phyloP scores from a whole-genome alignment of 2,888 invertebrate genomes.

The Gymnocheta viridis region DNA sequence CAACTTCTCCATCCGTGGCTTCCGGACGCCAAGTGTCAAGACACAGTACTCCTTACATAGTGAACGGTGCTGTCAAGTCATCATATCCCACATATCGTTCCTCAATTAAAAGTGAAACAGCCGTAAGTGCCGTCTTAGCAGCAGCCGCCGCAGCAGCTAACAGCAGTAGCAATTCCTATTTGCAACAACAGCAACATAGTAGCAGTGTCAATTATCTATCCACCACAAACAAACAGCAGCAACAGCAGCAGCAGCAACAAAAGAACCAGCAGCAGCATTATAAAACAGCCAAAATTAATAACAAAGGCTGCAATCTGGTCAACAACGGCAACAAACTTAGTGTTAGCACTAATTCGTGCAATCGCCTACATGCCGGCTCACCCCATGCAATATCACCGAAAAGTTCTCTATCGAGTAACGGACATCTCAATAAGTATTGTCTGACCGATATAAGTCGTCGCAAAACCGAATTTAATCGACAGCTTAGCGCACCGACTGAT shows the following conservation, averaged over 20 bases:
- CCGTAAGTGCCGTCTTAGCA: slow-evolving; percentile 71
- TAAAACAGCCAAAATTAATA: slow-evolving; percentile 78
- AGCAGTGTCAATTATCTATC: slow-evolving; percentile 68
- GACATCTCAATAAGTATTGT: slow-evolving; percentile 80
- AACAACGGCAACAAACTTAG: slow-evolving; percentile 77
- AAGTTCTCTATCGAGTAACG: slow-evolving; percentile 80
- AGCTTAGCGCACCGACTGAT: slow-evolving; percentile 82
- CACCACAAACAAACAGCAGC: slow-evolving; percentile 36
- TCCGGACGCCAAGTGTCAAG: slow-evolving; percentile 72
- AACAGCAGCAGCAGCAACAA: slow-evolving; percentile 69
- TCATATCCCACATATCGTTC: slow-evolving; percentile 80
- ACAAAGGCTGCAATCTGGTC: slow-evolving; percentile 80
- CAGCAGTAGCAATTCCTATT: slow-evolving; percentile 50
- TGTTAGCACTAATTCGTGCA: slow-evolving; percentile 77
- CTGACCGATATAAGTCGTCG: slow-evolving; percentile 80
- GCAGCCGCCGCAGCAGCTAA: slow-evolving; percentile 69
- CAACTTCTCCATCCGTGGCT: slow-evolving; percentile 71
- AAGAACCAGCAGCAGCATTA: slow-evolving; percentile 72
- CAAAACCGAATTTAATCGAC: slow-evolving; percentile 82
- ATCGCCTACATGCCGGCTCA: slow-evolving; percentile 75
- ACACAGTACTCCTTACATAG: slow-evolving; percentile 73
- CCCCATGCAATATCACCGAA: slow-evolving; percentile 77
- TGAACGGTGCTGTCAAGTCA: slow-evolving; percentile 80
- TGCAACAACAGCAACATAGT: slow-evolving; percentile 57
- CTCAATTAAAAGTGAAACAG: slow-evolving; percentile 80